Conservation (phyloP, 2,888 invertebrate species). For the Bembecia ichneumoniformis region DNA sequence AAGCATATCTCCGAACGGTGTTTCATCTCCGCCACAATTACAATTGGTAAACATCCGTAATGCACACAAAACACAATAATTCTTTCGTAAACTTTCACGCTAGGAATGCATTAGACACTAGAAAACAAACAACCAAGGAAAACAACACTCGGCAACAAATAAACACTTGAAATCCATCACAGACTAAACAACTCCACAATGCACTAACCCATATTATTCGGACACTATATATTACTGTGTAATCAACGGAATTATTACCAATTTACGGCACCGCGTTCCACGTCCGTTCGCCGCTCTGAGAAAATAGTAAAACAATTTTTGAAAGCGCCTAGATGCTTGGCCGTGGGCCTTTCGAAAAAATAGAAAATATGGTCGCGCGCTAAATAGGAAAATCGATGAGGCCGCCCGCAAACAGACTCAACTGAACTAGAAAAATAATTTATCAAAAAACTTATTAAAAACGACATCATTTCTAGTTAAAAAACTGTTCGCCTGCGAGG, state of each 20-base stretch:
- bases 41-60: slow-evolving; percentile 31
- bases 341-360: slow-evolving; percentile 65
- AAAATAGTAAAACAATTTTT: slow-evolving; percentile 66
- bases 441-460: slow-evolving; percentile 73
- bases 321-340: slow-evolving; percentile 60
- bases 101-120: slow-evolving; percentile 44
- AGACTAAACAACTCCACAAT: slow-evolving; percentile 39
- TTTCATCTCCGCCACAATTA: neutral
- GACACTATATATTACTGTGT: slow-evolving; percentile 55
- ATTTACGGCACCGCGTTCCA: slow-evolving; percentile 61
- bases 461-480: slow-evolving; percentile 65
- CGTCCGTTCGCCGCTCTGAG: slow-evolving; percentile 60
- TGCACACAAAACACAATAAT: slow-evolving; percentile 43
- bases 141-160: slow-evolving; percentile 26
- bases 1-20: neutral
- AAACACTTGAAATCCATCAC: slow-evolving; percentile 24
- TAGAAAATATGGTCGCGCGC: slow-evolving; percentile 62
- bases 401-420: slow-evolving; percentile 50
- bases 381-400: slow-evolving; percentile 70
- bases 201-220: slow-evolving; percentile 70
- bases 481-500: slow-evolving; percentile 30
- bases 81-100: slow-evolving; percentile 53
- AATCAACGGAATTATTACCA: slow-evolving; percentile 69
- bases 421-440: slow-evolving; percentile 67
- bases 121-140: slow-evolving; percentile 44